Base-by-base conservation (phyloP, 2,797 vertebrate genomes). In the Gila robusta region DNA sequence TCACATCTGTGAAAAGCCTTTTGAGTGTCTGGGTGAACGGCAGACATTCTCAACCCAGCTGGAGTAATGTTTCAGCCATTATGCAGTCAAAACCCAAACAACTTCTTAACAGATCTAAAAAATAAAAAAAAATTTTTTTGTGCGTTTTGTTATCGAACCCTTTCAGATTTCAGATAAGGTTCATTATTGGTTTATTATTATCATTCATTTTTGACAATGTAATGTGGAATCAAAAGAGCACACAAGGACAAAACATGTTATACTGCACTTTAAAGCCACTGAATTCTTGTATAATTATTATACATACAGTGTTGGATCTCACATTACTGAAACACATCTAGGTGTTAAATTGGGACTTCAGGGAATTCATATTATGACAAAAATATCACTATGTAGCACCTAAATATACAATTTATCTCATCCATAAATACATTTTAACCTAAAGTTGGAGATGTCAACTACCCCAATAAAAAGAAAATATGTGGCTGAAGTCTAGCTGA, bases 1-100 rank as follows among this genome's bases (percentile, higher is more conserved):
- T 81, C 62, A 81, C 79, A 49, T 81, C 41, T 52, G 62, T 62
- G 37, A 82, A 82, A 19, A 72, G 28, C 14, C 62, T 52, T 44
- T 5, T 8, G 21, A 52, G 81, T 74, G 59, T 35, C 21, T 76
- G 44, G 14, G 19, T 49, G 21, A 52, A 49, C 6, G 32, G 19
- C 21, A 76, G 26, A 52, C 47, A 35, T 49, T 26, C 11, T 37
- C 12, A 19, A 39, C n/a, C 28, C 6, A 69, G 28, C 26, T 37
- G 28, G 16, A 74, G 26, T 37, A 39, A 49, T 37, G 28, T 6
- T 37, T 1, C 19, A 64, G n/a, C 21, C 35, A 62, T 44, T 59
- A 71, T 41, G 9, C 23, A 39, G 12, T 74, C 10, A 47, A 62
- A 64, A 74, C 62, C 21, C 17, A 47, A 39, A 12, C 6, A 71